These are phyloP conservation scores for Nymphicus hollandicus DNA, from an alignment of 2,113 vertebrate species.

Conservation along the genomic window DNA sequence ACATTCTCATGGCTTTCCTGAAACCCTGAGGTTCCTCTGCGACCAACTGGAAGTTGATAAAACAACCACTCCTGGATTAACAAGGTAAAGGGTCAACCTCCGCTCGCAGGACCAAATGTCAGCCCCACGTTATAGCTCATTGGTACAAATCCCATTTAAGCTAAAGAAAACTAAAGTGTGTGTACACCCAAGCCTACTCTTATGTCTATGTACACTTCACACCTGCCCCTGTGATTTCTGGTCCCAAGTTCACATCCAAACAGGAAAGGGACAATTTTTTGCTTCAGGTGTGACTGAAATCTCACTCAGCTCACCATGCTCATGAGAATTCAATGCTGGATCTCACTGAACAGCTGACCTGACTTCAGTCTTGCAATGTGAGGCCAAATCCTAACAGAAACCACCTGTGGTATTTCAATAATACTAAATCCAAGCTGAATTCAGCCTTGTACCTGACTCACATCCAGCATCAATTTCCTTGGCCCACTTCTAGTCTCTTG, in stretches of 20 bases:
- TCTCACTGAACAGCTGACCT: conserved; percentile 48
- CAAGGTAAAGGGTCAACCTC: conserved; percentile 10
- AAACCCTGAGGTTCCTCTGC: not conserved
- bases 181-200: not conserved
- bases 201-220: conserved; percentile 32
- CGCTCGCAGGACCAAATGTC: not conserved
- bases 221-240: conserved; percentile 9
- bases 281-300: conserved; percentile 60
- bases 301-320: conserved; percentile 40
- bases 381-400: conserved; percentile 62
- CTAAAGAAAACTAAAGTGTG: conserved; percentile 49
- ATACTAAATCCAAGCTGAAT: conserved; percentile 55
- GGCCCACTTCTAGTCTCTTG: conserved; percentile 36
- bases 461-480: conserved; percentile 54
- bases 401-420: conserved; percentile 65
- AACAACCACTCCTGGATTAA: not conserved
- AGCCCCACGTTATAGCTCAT: not conserved
- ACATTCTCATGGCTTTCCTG: not conserved
- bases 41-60: conserved; percentile 13
- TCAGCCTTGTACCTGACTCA: conserved; percentile 56
- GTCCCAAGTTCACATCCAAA: conserved; percentile 35
- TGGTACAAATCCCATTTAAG: conserved; percentile 53
- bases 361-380: conserved; percentile 33
- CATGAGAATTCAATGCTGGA: conserved; percentile 38
- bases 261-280: conserved; percentile 53